phyloP scores from a whole-genome alignment of 2,888 invertebrate genomes.

The Pantelozetes paolii region DNA sequence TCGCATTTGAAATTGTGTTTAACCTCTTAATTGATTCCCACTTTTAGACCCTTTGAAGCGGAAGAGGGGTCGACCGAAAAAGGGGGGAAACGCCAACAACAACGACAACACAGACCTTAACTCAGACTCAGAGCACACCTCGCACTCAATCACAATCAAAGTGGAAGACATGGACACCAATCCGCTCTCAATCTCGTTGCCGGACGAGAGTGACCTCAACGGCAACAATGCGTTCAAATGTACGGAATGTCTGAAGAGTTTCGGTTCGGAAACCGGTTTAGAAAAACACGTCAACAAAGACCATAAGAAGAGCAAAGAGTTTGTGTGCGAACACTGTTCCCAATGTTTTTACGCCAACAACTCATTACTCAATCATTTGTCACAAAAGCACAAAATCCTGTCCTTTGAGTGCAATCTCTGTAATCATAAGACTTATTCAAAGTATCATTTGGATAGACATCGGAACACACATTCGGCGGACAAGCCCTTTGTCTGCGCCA shows the following conservation, averaged over 20 bases:
- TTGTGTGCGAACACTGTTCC: background rate
- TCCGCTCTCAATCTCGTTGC: no score
- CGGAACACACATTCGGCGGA: background rate
- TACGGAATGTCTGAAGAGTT: background rate
- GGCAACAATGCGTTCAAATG: background rate
- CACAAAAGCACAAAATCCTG: background rate
- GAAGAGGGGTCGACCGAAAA: no score
- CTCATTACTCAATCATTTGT: background rate
- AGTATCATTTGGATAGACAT: background rate
- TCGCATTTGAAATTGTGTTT: no score
- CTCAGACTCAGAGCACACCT: no score
- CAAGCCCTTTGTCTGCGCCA: background rate
- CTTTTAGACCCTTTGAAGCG: no score
- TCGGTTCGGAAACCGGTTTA: background rate
- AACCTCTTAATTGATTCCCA: no score
- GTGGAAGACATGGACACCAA: no score
- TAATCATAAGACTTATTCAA: background rate
- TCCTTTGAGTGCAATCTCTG: background rate
- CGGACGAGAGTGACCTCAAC: no score
- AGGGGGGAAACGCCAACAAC: no score
- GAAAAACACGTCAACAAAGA: conserved; percentile 4
- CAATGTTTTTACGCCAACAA: background rate
- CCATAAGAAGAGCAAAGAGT: background rate
- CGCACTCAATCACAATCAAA: no score
- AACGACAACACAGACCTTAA: no score